These are phyloP conservation scores for Chelidonichthys spinosus DNA, from an alignment of 2,797 vertebrate genomes.

Conservation along the genomic window DNA sequence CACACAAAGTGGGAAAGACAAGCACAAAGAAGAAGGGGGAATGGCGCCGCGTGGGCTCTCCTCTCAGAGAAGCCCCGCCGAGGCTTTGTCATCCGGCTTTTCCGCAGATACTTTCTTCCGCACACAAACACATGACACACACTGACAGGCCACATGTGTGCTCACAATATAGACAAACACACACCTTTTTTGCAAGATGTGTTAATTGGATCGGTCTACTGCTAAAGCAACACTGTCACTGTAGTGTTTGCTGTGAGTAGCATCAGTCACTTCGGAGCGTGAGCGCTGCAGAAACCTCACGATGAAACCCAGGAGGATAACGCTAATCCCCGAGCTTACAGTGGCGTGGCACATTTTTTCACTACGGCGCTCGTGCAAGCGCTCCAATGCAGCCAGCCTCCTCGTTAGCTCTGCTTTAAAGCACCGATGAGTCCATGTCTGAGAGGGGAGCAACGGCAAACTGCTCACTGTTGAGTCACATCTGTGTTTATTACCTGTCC, in stretches of 20 bases:
- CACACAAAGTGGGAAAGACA: constrained; percentile 56
- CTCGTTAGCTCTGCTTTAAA: constrained; percentile 67
- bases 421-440: constrained; percentile 28
- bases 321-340: constrained; percentile 70
- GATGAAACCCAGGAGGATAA: constrained; percentile 69
- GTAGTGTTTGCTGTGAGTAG: constrained; percentile 38
- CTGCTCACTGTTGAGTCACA: constrained; percentile 17
- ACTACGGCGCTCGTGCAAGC: constrained; percentile 64
- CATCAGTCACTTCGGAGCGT: constrained; percentile 49
- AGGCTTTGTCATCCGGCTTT: constrained; percentile 72
- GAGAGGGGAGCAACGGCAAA: constrained; percentile 19
- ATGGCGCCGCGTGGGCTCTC: constrained; percentile 70
- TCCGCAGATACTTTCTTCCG: constrained; percentile 54
- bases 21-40: constrained; percentile 69
- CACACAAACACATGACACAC: constrained; percentile 42
- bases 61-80: constrained; percentile 63
- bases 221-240: constrained; percentile 30
- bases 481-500: constrained; percentile 36
- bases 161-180: constrained; percentile 10
- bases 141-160: background rate
- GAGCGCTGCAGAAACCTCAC: constrained; percentile 56
- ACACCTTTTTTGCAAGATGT: constrained; percentile 5
- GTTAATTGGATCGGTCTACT: background rate
- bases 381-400: constrained; percentile 47
- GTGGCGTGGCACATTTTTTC: constrained; percentile 59